Percentiles rank a stretch among this genome's conserved stretches.
Conservation (phyloP, 1,140 invertebrate species). For the Popillia japonica region DNA sequence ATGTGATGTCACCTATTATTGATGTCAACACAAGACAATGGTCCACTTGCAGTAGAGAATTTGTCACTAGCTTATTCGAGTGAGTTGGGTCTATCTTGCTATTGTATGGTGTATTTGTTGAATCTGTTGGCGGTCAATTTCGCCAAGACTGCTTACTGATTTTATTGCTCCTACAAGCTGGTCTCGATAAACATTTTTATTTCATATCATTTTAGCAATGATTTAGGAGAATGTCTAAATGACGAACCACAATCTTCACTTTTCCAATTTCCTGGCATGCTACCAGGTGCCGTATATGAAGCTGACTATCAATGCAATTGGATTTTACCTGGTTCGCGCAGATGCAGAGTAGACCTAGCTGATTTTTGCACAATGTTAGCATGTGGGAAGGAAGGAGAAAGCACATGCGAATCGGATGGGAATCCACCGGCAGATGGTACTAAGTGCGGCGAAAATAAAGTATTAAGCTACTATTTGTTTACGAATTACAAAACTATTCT, state of each 20-base stretch:
- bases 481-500: not conserved
- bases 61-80: conserved; percentile 74
- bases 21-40: conserved; percentile 67
- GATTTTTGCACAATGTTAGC: conserved; percentile 66
- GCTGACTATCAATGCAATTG: conserved; percentile 72
- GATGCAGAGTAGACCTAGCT: conserved; percentile 60
- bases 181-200: too few relatives aligned
- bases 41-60: conserved; percentile 71
- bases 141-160: too few relatives aligned
- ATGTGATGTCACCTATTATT: conserved; percentile 73
- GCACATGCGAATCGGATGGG: conserved; percentile 64
- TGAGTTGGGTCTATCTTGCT: too few relatives aligned
- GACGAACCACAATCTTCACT: conserved; percentile 68
- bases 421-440: conserved; percentile 74
- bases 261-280: conserved; percentile 65
- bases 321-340: conserved; percentile 53
- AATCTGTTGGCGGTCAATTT: too few relatives aligned
- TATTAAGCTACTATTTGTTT: not conserved
- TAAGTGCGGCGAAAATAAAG: conserved; percentile 69
- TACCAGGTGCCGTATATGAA: conserved; percentile 77
- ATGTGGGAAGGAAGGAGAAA: conserved; percentile 60
- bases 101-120: too few relatives aligned
- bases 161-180: too few relatives aligned
- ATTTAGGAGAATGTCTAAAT: conserved; percentile 71
- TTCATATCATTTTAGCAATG: conserved; percentile 61